Evolutionary conservation across 2,888 invertebrate species (phyloP).

Genomic region (Cryptophagus acutangulus): DNA sequence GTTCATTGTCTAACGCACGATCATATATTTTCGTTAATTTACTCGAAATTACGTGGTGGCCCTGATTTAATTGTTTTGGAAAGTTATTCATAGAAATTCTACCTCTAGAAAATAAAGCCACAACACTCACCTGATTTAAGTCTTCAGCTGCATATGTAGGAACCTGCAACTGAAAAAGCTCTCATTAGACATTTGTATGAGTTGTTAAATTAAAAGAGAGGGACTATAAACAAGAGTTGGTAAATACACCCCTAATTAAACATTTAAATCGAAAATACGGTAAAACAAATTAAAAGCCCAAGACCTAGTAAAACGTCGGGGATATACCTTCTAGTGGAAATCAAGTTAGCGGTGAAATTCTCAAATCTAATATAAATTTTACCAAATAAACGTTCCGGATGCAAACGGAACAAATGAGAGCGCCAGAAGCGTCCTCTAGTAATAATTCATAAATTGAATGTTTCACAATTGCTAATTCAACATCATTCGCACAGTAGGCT

Average conservation of each 20-base stretch:
- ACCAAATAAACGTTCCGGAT: constrained; percentile 34
- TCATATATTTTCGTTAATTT: constrained; percentile 7
- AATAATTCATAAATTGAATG: constrained; percentile 51
- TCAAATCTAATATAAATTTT: constrained; percentile 45
- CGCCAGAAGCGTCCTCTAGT: constrained; percentile 34
- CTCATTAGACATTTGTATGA: too few species aligned
- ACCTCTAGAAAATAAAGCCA: too few species aligned
- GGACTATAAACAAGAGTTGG: too few species aligned
- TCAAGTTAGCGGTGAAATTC: constrained; percentile 40
- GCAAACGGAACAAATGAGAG: constrained; percentile 15
- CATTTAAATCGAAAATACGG: constrained; percentile 20
- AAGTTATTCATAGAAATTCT: too few species aligned
- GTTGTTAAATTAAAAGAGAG: too few species aligned
- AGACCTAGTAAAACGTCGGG: constrained; percentile 9
- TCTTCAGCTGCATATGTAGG: too few species aligned
- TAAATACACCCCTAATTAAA: too few species aligned
- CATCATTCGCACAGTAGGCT: constrained; percentile 44
- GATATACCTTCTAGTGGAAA: constrained; percentile 21
- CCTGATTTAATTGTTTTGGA: too few species aligned
- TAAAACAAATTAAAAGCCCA: constrained; percentile 21
- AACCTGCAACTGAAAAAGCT: too few species aligned
- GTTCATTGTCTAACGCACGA: constrained; percentile 16
- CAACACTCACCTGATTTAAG: too few species aligned
- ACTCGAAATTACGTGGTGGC: too few species aligned
- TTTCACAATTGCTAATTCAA: constrained; percentile 49